Evolutionary conservation across 2,888 invertebrate genomes (phyloP), one percentile per base, ranked within the genome.

Genomic region (Andrena marginata): DNA sequence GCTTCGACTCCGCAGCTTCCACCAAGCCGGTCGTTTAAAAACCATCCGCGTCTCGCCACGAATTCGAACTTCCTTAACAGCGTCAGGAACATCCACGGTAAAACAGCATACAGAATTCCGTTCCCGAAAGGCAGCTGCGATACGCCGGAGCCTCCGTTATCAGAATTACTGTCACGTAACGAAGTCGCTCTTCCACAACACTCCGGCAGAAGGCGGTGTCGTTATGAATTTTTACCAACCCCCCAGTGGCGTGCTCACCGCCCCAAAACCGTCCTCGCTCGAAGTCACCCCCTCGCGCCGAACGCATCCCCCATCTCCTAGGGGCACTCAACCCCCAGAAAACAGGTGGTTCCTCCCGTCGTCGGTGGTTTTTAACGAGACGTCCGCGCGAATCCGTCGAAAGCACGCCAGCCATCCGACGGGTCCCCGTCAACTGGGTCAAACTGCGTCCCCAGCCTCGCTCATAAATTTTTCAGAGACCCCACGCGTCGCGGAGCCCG

Each of bases 261-360:
- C 4, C 42, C 42, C 42, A 16, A 16, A 42, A 56, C 10, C 56
- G 0, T 0, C 3, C 10, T 13, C 56, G 10, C 10, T 10, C 20
- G 10, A 56, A 20, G 26, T 7, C 20, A 23, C 2, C 54, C 20
- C 20, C 8, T 20, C 2, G 54, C 20, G 8, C n/a, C 29, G 42
- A 65, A 48, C 65, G 49, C 29, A n/a, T 49, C 31, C n/a, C 5
- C 49, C 51, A 20, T 49, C n/a, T n/a, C 16, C 29, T n/a, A n/a
- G 48, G n/a, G 7, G 42, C 29, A 16, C n/a, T 20, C 29, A n/a
- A n/a, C 7, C 49, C 29, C 35, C 54, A 26, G 72, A 62, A 84
- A 84, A 80, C 86, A 84, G 77, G 84, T 86, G 80, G 76, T 72
- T 80, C 31, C 35, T 23, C 20, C 29, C 82, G 73, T 85, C 75